Evolutionary conservation across 2,888 invertebrate species (phyloP), one percentile per base, ranked within the genome.

Genomic region (Sipha maydis): DNA sequence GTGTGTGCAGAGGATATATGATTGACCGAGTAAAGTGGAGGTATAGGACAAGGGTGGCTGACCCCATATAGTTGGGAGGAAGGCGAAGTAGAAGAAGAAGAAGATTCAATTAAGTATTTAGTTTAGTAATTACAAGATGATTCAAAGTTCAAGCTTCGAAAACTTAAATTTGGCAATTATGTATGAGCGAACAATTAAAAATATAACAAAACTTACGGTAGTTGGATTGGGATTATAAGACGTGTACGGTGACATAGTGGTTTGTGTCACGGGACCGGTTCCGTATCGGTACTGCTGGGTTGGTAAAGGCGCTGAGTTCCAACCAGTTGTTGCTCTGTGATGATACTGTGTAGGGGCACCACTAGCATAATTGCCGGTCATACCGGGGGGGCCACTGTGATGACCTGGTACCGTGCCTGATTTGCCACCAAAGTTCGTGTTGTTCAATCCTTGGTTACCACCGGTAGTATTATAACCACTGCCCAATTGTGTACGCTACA

Each of bases 201-300:
- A 48, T 48, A 48, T 14, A 61, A 19, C 67, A 78, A 69, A 19
- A 90, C 90, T 90, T n/a, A 90, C 90, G 3, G 90, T 89, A 21
- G 83, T 80, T 28, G 89, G 90, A 48, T 89, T 89, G 25, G 89
- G 67, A n/a, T 85, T 89, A 83, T 90, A 90, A 25, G 89, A 85
- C 54, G 89, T 89, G 85, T 89, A 89, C 75, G 89, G 90, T 28
- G 89, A 83, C 89, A 89, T 89, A 41, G 89, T 75, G 77, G 89
- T 82, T 75, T 88, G 88, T 41, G 88, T 69, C 11, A 75, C 88
- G 31, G 88, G 80, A 34, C 77, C 75, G 48, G 82, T 61, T 82
- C 88, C 88, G 88, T 88, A 88, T 48, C 88, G 88, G n/a, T 88
- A 88, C 80, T 88, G 88, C 75, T 88, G 88, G 0, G 88, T 80